Evolutionary conservation across 1,140 invertebrate species (phyloP), one percentile per base, ranked within the genome.

Genomic region (Danaus melanippus): DNA sequence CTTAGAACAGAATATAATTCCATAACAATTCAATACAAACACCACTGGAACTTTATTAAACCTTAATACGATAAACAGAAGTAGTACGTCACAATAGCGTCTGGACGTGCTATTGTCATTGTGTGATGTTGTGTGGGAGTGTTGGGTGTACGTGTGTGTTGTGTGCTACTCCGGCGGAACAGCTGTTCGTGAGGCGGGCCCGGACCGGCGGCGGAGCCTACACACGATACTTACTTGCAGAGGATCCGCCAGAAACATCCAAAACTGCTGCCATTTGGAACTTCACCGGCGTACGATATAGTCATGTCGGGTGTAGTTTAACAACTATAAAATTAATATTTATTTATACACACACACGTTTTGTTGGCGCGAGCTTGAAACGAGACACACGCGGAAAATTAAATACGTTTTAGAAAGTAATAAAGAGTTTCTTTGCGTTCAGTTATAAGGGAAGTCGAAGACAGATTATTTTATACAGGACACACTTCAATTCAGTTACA

Each of bases 191-290:
- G 50, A 55, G 54, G 50, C 55, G 52, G 53, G 42, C 48, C 42
- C 59, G 57, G 56, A 15, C 53, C 58, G 50, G 50, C 50, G 41
- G 46, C 43, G 12, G 41, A 58, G 53, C 47, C 53, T 40, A 32
- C 46, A 12, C 9, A 61, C 40, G 50, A 40, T 46, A 93, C 92
- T 94, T 86, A 95, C 93, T 94, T 95, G 88, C 89, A 89, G 62
- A 95, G 89, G 80, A 95, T 95, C 84, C 91, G 92, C 93, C 94
- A 95, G 88, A 96, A 96, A 87, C 94, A 95, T 74, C 94, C 94
- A 79, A 96, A 96, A 86, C 92, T 94, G 88, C 94, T 95, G 74
- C 94, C 94, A 82, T 96, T 96, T 57, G 94, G 94, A 71, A 96
- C 94, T 88, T 95, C 92, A 74, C 93, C 93, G 64, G 93, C 93